These are phyloP conservation scores for Diplodus sargus DNA, from an alignment of 2,797 vertebrate genomes.

Conservation along the genomic window DNA sequence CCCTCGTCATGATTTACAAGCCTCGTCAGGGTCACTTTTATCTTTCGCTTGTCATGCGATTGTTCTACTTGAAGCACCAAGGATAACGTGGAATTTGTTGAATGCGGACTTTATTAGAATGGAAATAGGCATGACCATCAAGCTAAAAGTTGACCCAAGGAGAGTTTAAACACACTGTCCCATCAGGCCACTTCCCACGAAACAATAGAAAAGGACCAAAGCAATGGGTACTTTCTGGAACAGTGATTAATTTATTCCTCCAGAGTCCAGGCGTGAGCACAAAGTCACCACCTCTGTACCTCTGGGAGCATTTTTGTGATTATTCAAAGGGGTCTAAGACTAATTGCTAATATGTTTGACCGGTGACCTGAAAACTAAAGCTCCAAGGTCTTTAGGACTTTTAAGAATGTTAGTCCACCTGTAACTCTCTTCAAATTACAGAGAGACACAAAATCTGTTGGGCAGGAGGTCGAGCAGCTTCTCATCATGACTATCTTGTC, in stretches of 20 bases:
- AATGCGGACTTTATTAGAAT: neutral
- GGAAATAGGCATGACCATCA: neutral
- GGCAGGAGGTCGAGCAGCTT: neutral
- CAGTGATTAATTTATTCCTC: conserved; percentile 57
- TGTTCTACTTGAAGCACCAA: neutral
- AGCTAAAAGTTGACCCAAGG: neutral
- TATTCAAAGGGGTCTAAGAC: conserved; percentile 44
- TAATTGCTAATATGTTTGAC: conserved; percentile 69
- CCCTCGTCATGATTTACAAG: neutral
- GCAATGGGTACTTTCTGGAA: conserved; percentile 28
- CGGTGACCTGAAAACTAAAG: conserved; percentile 68
- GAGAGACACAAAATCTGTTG: neutral
- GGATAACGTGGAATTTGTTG: neutral
- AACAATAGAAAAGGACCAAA: conserved; percentile 21
- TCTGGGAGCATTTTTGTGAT: conserved; percentile 56
- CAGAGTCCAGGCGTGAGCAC: conserved; percentile 49
- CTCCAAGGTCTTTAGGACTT: conserved; percentile 28
- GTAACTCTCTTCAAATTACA: neutral
- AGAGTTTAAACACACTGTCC: neutral
- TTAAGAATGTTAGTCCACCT: neutral
- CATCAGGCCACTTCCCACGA: neutral
- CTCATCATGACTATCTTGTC: neutral
- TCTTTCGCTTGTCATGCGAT: neutral
- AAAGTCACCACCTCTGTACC: conserved; percentile 46
- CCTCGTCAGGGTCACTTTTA: neutral